Evolutionary conservation across 2,113 vertebrate genomes (phyloP), one percentile per base, ranked within the genome.

Genomic region (Sardina pilchardus): DNA sequence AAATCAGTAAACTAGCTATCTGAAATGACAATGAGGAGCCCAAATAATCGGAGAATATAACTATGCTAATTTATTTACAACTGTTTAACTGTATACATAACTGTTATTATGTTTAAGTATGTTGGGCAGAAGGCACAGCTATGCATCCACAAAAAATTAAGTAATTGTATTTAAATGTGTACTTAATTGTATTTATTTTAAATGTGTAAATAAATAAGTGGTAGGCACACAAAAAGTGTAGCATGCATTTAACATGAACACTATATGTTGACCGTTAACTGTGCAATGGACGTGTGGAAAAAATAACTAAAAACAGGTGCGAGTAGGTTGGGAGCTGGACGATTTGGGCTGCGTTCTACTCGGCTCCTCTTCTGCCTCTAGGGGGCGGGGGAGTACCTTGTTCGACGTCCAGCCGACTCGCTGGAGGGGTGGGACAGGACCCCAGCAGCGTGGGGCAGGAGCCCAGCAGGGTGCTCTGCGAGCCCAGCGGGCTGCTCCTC

Each of bases 371-470:
- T 36, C 26, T 36, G 12, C 26, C 9, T 16, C 9, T 5, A 2
- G 12, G 30, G 14, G 34, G 34, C 3, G n/a, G 63, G 26, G 89
- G 87, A 92, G 92, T 98, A 98, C 97, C 97, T 99, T 96, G 92
- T 93, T 92, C 87, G 92, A 97, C 83, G 94, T 96, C 95, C 95
- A 93, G 92, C 91, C 95, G 86, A 85, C 94, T 94, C 90, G 95
- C 86, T 82, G 87, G 93, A 12, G 94, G 95, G 59, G 88, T 91
- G 85, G 88, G 91, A 85, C 47, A 89, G 10, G 89, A 94, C 93
- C 93, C 89, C 90, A 90, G 91, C 85, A 87, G 59, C 85, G 0
- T 36, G 91, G 89, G n/a, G 78, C 92, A 88, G 80, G 92, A 85
- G 0, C 86, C 92, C 93, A 80, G 93, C 91, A 91, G 84, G 90